Evolutionary conservation across 1,140 invertebrate genomes (phyloP).

Genomic region (Pentalonia nigronervosa): DNA sequence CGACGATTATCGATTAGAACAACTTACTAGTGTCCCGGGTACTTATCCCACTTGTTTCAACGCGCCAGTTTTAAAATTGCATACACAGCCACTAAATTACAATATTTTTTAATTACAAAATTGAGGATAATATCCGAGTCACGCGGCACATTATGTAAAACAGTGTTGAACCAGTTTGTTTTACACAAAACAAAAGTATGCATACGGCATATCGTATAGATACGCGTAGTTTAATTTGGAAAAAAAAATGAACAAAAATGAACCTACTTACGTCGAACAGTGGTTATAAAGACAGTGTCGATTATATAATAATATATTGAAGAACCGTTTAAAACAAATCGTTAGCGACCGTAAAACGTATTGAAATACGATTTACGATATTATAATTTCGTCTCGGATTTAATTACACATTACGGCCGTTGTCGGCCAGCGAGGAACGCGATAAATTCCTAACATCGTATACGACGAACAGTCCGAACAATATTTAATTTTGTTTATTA

Average conservation of each 20-base stretch:
- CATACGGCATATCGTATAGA: neutral
- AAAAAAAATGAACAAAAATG: neutral
- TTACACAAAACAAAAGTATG: neutral
- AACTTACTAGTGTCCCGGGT: neutral
- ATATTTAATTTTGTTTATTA: neutral
- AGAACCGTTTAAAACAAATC: conserved; percentile 45
- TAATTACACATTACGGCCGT: conserved; percentile 19
- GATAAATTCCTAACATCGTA: neutral
- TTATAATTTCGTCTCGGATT: conserved; percentile 41
- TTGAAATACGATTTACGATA: conserved; percentile 23
- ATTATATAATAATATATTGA: conserved; percentile 20
- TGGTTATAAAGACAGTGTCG: neutral
- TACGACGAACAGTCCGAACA: neutral
- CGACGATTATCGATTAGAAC: neutral
- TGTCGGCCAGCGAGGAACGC: neutral
- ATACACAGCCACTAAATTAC: neutral
- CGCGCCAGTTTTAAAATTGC: neutral
- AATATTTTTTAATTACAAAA: conserved; percentile 12
- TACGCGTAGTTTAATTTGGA: neutral
- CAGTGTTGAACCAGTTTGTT: conserved; percentile 7
- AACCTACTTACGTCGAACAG: neutral
- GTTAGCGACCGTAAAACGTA: neutral
- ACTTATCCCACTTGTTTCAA: neutral
- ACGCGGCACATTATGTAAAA: neutral
- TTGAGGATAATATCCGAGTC: neutral